These are phyloP conservation scores for Macrocentrus cingulum DNA, from an alignment of 1,140 invertebrate genomes.

Conservation along the genomic window DNA sequence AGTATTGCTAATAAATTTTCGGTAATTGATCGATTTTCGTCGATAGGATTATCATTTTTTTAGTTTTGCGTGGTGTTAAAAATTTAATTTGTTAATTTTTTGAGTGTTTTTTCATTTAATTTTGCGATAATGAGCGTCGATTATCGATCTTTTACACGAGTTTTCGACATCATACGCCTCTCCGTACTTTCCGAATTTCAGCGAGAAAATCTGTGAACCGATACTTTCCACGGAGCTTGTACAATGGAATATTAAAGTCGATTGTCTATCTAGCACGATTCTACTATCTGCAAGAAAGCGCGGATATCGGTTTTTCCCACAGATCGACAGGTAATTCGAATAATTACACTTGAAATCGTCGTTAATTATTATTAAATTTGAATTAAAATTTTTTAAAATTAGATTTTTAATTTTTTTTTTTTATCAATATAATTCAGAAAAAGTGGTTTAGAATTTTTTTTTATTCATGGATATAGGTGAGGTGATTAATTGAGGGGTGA, in stretches of 20 bases:
- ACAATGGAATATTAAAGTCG: constrained; percentile 55
- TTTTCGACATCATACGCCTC: constrained; percentile 10
- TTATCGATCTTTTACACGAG: constrained; percentile 9
- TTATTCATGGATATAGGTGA: no score
- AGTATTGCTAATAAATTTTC: constrained; percentile 38
- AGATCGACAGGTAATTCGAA: constrained; percentile 52
- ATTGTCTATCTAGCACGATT: constrained; percentile 55
- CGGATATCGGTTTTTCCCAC: constrained; percentile 55
- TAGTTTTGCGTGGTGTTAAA: no score
- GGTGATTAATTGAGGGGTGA: no score
- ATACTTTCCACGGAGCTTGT: constrained; percentile 55
- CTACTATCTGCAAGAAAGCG: constrained; percentile 57
- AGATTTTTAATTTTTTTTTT: no score
- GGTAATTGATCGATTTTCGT: constrained; percentile 17
- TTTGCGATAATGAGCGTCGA: constrained; percentile 10
- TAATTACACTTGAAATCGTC: constrained; percentile 18
- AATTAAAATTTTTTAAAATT: no score
- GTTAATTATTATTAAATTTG: not conserved
- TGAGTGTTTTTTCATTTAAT: not conserved
- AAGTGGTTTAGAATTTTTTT: no score
- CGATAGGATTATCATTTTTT: constrained; percentile 19
- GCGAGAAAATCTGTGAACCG: constrained; percentile 55
- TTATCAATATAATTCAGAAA: no score
- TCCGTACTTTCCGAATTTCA: constrained; percentile 49
- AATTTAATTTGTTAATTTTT: not conserved